Evolutionary conservation across 2,113 vertebrate species (phyloP).

Genomic region (Menidia beryllina): DNA sequence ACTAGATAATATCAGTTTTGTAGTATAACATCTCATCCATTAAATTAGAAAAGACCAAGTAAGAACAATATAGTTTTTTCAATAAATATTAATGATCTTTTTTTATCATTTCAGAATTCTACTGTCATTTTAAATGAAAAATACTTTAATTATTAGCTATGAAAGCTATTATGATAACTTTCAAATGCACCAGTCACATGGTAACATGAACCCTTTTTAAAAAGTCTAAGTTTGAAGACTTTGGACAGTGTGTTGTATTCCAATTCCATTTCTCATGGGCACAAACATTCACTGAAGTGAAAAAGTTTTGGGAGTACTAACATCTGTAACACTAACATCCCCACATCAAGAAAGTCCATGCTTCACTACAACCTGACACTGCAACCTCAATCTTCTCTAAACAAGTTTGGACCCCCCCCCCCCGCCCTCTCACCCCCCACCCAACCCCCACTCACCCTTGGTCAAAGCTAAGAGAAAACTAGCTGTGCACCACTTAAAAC

Average conservation of each 20-base stretch:
- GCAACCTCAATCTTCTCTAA: slow-evolving; percentile 68
- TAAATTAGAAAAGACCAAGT: too few species aligned
- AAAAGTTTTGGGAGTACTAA: slow-evolving; percentile 35
- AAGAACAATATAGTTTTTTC: too few species aligned
- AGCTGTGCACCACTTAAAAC: slow-evolving; percentile 66
- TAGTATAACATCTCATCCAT: too few species aligned
- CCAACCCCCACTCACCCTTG: slow-evolving; percentile 43
- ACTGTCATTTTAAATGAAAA: background rate
- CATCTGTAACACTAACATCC: slow-evolving; percentile 41
- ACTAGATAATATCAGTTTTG: too few species aligned
- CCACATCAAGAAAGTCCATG: slow-evolving; percentile 38
- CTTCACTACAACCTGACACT: slow-evolving; percentile 60
- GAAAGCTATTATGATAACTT: background rate
- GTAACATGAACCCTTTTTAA: background rate
- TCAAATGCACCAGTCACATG: background rate
- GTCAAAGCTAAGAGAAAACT: slow-evolving; percentile 55
- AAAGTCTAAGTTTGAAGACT: background rate
- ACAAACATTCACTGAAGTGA: slow-evolving; percentile 23
- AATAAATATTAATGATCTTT: too few species aligned
- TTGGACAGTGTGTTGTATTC: background rate
- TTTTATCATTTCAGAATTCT: too few species aligned
- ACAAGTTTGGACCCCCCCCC: slow-evolving; percentile 70
- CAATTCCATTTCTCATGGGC: slow-evolving; percentile 35
- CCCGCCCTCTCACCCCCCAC: slow-evolving; percentile 50
- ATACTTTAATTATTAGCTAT: background rate